Evolutionary conservation across 2,113 vertebrate genomes (phyloP), one percentile per base, ranked within the genome.

Genomic region (Chaetura pelagica): DNA sequence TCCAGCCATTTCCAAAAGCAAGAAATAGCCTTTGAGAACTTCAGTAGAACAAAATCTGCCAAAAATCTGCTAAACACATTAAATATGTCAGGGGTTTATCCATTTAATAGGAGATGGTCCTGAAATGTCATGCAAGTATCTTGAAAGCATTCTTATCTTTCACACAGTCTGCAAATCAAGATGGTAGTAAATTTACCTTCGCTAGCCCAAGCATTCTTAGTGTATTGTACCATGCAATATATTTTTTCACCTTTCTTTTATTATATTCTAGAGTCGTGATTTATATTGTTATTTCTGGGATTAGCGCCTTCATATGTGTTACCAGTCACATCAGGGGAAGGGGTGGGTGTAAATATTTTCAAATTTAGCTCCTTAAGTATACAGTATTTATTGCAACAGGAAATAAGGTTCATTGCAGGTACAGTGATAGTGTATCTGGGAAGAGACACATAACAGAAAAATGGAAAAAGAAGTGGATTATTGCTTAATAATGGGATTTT

Each of bases 1-100:
- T 75, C 11, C 34, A 51, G 22, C 68, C 29, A 3, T 86, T 85
- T 52, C 55, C 17, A 48, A 80, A 78, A 54, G 57, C 73, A 82
- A 75, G 82, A 90, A 92, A 88, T 40, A 82, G 54, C 59, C 34
- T 90, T 75, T 81, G 42, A 92, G 83, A 81, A 80, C 17, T 67
- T 55, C 0, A 88, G 51, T 34, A 67, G 49, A 84, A 63, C 30
- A 78, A 58, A 64, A 73, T 44, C 46, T 84, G 84, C 42, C 44
- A 44, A 34, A 82, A 91, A 76, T 63, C 46, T 88, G 34, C 4
- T 6, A 52, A 82, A 85, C 73, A 23, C 52, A 48, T 71, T 44
- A 42, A 54, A 32, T 84, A 18, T 58, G 42, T 85, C n/a, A 57
- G 49, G 64, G 71, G 49, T 76, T 87, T 87, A 73, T 27, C 82